These are phyloP conservation scores for Encarsia formosa DNA, from an alignment of 2,888 invertebrate genomes.

Conservation along the genomic window DNA sequence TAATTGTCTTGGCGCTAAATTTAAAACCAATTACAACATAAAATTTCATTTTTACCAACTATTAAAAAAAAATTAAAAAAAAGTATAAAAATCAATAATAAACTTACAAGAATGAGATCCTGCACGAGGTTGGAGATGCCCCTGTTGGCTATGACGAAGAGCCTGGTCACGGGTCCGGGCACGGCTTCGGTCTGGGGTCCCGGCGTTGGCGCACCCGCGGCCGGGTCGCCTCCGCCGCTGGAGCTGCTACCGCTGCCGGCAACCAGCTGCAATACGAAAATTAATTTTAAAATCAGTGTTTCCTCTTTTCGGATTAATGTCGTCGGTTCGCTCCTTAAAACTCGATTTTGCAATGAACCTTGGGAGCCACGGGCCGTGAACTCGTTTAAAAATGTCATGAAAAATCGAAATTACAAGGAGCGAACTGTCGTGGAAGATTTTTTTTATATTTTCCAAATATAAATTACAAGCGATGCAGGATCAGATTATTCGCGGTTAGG, in stretches of 20 bases:
- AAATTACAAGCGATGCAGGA: constrained; percentile 29
- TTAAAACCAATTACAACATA: too few species aligned
- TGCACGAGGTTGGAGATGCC: constrained; percentile 83
- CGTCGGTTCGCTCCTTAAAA: too few species aligned
- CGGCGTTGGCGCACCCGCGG: constrained; percentile 31
- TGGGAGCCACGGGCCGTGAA: too few species aligned
- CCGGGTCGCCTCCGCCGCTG: constrained; percentile 47
- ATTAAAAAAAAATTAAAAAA: too few species aligned
- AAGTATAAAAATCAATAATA: too few species aligned
- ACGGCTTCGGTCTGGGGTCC: constrained; percentile 70
- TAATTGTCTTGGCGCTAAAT: too few species aligned
- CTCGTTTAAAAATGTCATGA: background rate
- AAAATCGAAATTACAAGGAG: constrained; percentile 1
- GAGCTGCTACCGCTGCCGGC: constrained; percentile 63
- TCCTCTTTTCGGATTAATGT: too few species aligned
- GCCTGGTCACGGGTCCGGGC: constrained; percentile 81
- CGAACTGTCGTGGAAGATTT: too few species aligned
- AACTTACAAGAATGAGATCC: constrained; percentile 77
- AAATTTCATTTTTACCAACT: too few species aligned
- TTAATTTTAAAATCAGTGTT: too few species aligned
- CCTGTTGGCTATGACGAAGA: constrained; percentile 82
- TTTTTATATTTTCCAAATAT: too few species aligned
- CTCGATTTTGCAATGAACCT: too few species aligned
- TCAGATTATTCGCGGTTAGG: constrained; percentile 22
- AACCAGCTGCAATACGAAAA: constrained; percentile 68